Conservation (phyloP, 2,888 invertebrate species). For the Thalpophila matura region DNA sequence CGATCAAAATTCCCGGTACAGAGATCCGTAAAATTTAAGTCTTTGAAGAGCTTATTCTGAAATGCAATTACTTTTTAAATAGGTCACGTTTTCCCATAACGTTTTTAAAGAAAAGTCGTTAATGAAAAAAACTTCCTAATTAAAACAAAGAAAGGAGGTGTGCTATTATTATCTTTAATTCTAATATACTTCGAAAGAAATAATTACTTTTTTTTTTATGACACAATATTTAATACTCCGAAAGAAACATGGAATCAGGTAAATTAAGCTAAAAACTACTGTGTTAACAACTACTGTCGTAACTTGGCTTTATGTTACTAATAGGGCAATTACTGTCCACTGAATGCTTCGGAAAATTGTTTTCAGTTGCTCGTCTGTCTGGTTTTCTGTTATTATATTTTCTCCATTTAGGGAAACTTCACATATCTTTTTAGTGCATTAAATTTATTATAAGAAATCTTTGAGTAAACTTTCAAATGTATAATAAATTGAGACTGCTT, state of each 20-base stretch:
- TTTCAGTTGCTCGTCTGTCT: no score
- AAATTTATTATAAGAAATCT: no score
- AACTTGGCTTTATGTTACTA: background rate
- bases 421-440: no score
- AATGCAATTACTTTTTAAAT: slow-evolving; percentile 30
- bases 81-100: slow-evolving; percentile 6
- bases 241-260: slow-evolving; percentile 11
- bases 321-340: background rate
- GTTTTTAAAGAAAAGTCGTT: background rate
- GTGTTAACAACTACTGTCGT: no score
- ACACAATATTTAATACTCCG: no score
- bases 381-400: no score
- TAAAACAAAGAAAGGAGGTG: background rate
- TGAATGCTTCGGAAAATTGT: no score
- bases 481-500: no score
- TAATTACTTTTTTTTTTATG: no score
- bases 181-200: background rate
- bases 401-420: no score
- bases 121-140: background rate
- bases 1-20: slow-evolving; percentile 31
- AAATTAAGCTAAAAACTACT: no score
- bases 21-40: slow-evolving; percentile 23
- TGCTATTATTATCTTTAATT: background rate
- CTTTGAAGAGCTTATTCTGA: slow-evolving; percentile 38
- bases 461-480: no score